These are phyloP conservation scores for Ruditapes philippinarum DNA, from an alignment of 1,140 invertebrate genomes.

Conservation along the genomic window DNA sequence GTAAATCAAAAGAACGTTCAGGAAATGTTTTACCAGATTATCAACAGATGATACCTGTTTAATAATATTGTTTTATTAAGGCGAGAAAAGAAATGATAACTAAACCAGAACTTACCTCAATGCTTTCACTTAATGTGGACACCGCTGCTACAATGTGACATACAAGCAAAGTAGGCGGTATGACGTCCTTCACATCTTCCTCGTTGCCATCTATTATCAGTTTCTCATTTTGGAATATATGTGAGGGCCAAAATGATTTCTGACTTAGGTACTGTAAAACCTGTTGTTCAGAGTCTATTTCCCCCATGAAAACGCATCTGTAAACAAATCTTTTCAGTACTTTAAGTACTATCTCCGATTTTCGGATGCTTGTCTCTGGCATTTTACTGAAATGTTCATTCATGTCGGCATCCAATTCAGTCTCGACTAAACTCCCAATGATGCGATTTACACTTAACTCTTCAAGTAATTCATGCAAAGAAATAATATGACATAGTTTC, in stretches of 20 bases:
- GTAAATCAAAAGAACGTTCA: too few species aligned
- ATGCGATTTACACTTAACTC: conserved; percentile 51
- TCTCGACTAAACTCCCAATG: conserved; percentile 17
- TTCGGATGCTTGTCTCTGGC: not conserved
- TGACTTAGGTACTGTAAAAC: not conserved
- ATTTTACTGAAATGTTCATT: conserved; percentile 1
- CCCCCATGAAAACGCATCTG: conserved; percentile 44
- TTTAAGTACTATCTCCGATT: not conserved
- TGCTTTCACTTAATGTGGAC: not conserved
- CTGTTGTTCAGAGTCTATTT: not conserved
- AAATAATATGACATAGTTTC: conserved; percentile 29
- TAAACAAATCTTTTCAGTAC: conserved; percentile 50
- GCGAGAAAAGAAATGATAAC: too few species aligned
- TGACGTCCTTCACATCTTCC: conserved; percentile 6
- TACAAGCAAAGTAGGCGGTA: not conserved
- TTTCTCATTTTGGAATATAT: not conserved
- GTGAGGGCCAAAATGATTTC: conserved; percentile 6
- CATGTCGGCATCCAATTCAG: not conserved
- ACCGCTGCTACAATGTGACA: conserved; percentile 10
- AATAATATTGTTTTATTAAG: too few species aligned
- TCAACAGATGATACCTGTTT: too few species aligned
- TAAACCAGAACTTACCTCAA: not conserved
- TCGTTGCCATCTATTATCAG: not conserved
- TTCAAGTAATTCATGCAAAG: conserved; percentile 50
- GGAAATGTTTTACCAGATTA: too few species aligned